Base-by-base conservation (phyloP, 2,888 invertebrate species). In the Drosophila bunnanda region DNA sequence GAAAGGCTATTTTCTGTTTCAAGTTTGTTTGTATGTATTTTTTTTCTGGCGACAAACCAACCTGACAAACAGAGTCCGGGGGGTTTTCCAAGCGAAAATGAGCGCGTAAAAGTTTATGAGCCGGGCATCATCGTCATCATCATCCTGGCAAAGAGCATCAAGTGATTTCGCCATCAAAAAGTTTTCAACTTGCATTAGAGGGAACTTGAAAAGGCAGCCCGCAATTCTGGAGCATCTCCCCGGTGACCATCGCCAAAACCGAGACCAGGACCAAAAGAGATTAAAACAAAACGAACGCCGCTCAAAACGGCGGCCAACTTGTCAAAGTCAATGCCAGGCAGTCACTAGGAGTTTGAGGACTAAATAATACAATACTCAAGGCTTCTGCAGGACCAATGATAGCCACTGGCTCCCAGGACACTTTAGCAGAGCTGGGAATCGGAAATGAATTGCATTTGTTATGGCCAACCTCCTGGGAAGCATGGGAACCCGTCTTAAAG, bases 91-190 rank as follows among this genome's bases (percentile, higher is more conserved):
- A 46, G 38, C 64, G 36, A 62, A 80, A 80, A 78, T 81, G 75
- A 79, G 76, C 85, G 83, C 85, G 83, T 84, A 80, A 84, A 84
- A 84, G 75, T 85, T 84, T 84, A 84, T 83, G 83, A 84, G 83
- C 80, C 85, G 66, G 55, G 55, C 68, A 53, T 60, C 60, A 54
- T 32, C 30, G 10, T 30, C 32, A 32, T 32, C 32, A 10, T 20
- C 38, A 30, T 34, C 72, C 80, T 65, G 72, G 70, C 41, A 48
- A 55, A 54, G 60, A 68, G 73, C 82, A 82, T 81, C 79, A 81
- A 83, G 82, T 82, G 85, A 85, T 83, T 82, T 85, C 78, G 67
- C 83, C 74, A 85, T 85, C 85, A 84, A 84, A 83, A 85, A 84
- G 72, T 84, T 84, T 84, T 70, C 73, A 80, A 80, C 72, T 83